Evolutionary conservation across 2,888 invertebrate genomes (phyloP), one percentile per base, ranked within the genome.

Genomic region (Artemia sp.): DNA sequence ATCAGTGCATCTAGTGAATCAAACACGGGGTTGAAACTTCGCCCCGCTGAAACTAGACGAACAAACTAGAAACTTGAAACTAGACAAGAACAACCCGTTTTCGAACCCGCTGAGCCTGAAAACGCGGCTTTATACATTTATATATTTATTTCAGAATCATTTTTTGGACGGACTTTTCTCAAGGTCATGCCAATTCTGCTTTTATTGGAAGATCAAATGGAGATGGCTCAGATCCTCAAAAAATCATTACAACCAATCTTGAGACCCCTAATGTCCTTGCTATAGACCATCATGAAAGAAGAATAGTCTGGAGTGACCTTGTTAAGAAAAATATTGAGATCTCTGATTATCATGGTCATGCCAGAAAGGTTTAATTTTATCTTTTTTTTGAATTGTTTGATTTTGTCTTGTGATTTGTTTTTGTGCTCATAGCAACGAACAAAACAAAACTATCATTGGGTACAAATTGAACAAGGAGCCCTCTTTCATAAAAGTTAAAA

Each of bases 141-240:
- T 67, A 70, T 68, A 19, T 70, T 12, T n/a, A 70, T 69, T 75
- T 70, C 68, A 80, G 81, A 10, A 74, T 78, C 58, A 76, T 82
- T 74, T 82, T 80, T 75, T 82, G 82, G 81, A 79, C 80, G 38
- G 82, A 82, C 73, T 58, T 58, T 58, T n/a, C 24, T 9, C n/a
- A 58, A 58, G 64, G 64, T 10, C 64, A 24, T 9, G 9, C 64
- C 24, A 24, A 24, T 11, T 58, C 64, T 24, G 64, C 64, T 2
- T 58, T 70, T 12, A 73, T 76, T 14, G 76, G 75, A 67, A 74
- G 73, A 38, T 71, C 73, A 8, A 70, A 73, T 52, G 66, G 75
- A 8, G 73, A 73, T 66, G 75, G 74, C 10, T 71, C 69, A 6
- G 68, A 71, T 12, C 70, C 75, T 12, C 24, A 52, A 51, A 51